These are phyloP conservation scores for Microcebus jonahi DNA, from an alignment of 2,113 vertebrate genomes.

Conservation along the genomic window DNA sequence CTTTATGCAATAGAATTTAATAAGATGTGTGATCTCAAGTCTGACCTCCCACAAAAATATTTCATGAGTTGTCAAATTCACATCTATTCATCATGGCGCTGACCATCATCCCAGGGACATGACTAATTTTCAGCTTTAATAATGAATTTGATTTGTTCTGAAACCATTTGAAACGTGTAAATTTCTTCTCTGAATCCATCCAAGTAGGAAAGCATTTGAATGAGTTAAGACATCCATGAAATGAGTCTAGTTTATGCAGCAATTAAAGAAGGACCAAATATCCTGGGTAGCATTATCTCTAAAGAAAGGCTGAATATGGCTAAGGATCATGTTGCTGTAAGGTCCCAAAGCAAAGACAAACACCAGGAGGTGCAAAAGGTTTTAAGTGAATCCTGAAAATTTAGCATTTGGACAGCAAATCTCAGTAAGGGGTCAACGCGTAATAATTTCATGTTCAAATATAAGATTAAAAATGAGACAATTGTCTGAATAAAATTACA, in stretches of 20 bases:
- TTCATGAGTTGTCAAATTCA: constrained; percentile 31
- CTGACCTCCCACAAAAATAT: constrained; percentile 54
- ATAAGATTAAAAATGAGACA: constrained; percentile 32
- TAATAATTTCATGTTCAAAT: constrained; percentile 45
- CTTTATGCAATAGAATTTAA: constrained; percentile 42
- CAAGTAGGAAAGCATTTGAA: constrained; percentile 54
- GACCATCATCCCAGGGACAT: not conserved
- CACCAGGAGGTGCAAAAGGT: not conserved
- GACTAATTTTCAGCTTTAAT: constrained; percentile 37
- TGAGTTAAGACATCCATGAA: constrained; percentile 45
- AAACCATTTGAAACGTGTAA: constrained; percentile 39
- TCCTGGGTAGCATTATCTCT: not conserved
- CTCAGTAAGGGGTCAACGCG: not conserved
- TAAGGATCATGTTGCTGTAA: not conserved
- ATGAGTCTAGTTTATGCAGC: not conserved
- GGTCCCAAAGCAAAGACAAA: constrained; percentile 18
- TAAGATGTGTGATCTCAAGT: not conserved
- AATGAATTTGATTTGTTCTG: constrained; percentile 57
- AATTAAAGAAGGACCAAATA: not conserved
- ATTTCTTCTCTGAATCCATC: constrained; percentile 55
- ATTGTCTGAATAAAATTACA: constrained; percentile 62
- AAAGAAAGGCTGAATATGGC: not conserved
- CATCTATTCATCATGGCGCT: not conserved
- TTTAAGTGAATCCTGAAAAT: not conserved
- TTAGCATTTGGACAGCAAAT: constrained; percentile 44